Percentiles rank a stretch among this genome's conserved stretches.
phyloP scores from a whole-genome alignment of 2,888 invertebrate species.

The Saturnia pavonia region DNA sequence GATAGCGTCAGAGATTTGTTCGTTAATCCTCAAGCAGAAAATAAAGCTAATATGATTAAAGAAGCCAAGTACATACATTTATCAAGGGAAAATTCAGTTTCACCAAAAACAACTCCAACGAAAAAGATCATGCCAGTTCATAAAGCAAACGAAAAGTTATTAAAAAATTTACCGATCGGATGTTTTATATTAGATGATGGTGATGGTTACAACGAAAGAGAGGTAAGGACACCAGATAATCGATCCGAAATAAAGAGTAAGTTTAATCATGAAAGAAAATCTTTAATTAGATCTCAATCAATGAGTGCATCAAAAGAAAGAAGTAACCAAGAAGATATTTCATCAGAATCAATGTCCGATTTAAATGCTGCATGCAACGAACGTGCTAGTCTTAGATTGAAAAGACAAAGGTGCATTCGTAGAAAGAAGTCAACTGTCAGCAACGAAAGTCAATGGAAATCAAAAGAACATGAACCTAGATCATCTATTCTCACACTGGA shows the following conservation, averaged over 20 bases:
- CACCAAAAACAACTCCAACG: conserved; percentile 64
- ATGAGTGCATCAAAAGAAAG: conserved; percentile 56
- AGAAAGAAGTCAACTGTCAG: conserved; percentile 76
- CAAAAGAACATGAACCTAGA: conserved; percentile 48
- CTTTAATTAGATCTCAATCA: conserved; percentile 63
- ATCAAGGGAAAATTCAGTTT: conserved; percentile 72
- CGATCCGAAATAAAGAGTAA: conserved; percentile 40
- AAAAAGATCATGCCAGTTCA: conserved; percentile 62
- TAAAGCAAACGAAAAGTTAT: conserved; percentile 62
- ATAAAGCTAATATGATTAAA: conserved; percentile 69
- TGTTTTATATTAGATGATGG: conserved; percentile 75
- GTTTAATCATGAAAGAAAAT: conserved; percentile 31
- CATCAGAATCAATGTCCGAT: conserved; percentile 70
- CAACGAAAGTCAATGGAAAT: conserved; percentile 63
- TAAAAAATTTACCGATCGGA: conserved; percentile 73
- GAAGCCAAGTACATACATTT: conserved; percentile 71
- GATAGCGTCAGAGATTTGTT: conserved; percentile 66
- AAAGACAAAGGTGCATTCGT: conserved; percentile 82
- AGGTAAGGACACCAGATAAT: conserved; percentile 73
- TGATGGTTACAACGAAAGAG: conserved; percentile 75
- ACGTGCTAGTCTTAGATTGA: conserved; percentile 63
- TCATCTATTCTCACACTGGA: conserved; percentile 65
- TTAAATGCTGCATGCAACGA: conserved; percentile 53
- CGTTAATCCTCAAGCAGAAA: conserved; percentile 68
- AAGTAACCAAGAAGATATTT: conserved; percentile 48